Base-by-base conservation (phyloP, 2,888 invertebrate species). In the Caenorhabditis sp. region DNA sequence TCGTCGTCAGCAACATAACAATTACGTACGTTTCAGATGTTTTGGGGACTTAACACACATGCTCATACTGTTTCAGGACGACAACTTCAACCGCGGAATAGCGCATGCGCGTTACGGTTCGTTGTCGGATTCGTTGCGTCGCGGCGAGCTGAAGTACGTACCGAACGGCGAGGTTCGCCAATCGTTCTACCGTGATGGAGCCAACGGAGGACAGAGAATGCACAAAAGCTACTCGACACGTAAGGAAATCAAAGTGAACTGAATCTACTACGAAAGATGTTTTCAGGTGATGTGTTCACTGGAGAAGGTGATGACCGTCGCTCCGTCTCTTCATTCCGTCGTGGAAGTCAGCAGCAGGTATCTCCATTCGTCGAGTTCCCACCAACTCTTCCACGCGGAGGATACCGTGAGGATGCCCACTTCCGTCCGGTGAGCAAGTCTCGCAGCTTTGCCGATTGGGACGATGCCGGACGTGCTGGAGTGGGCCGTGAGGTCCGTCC, bases 161-260 rank as follows among this genome's bases (percentile, higher is more conserved):
- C 88, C 88, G 41, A 88, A 88, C 71, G 88, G 88, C 9, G 88
- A 88, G 27, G 83, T 83, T 27, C 77, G 81, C 27, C 72, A 81
- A 76, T 80, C 71, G 48, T 76, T 58, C 79, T 80, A 71, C 35
- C 56, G 71, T 26, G 71, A 63, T 11, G 73, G 80, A 17, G 22
- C 55, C 32, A 53, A 59, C 13, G 80, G 82, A 24, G 59, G 65
- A 13, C 63, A 62, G 26, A 45, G 52, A 5, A 82, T 88, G 81
- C 88, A 89, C 81, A 88, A 88, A 79, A 87, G 86, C 77, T 83
- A 86, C 48, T 88, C 88, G 13, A 86, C 86, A 11, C 81, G 88
- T 74, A 50, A 74, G 81, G 17, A 8, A 8, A 7, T 8, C 15
- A 6, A 4, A 2, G 13, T 17, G 15, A 15, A 15, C 8, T 8